These are phyloP conservation scores for Colius striatus DNA, from an alignment of 2,113 vertebrate species.

Conservation along the genomic window DNA sequence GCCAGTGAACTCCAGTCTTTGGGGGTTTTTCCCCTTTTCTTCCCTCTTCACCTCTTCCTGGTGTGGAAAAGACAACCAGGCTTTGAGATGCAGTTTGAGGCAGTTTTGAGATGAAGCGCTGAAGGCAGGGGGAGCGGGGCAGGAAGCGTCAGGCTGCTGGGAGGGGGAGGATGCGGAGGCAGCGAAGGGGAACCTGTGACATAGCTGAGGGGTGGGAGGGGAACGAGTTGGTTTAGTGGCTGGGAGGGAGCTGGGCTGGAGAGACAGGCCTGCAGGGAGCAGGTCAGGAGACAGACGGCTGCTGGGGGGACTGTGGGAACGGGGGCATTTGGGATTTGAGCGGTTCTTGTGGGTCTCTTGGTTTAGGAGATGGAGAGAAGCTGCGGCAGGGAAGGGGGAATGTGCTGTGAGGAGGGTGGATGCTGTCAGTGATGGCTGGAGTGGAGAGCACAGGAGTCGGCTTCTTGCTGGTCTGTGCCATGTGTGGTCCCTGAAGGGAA, in stretches of 20 bases:
- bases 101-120: rapidly evolving
- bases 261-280: background rate
- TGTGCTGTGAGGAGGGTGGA: rapidly evolving
- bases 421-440: background rate
- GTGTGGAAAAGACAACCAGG: background rate
- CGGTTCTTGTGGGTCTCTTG: rapidly evolving
- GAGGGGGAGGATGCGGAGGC: background rate
- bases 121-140: background rate
- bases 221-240: rapidly evolving
- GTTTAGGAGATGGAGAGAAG: background rate
- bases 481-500: background rate
- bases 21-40: rapidly evolving
- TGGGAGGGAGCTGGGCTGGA: background rate
- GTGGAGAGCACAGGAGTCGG: background rate
- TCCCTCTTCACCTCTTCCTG: background rate
- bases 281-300: rapidly evolving
- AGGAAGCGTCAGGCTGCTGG: background rate
- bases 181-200: background rate
- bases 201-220: background rate
- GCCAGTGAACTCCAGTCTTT: background rate
- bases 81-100: background rate
- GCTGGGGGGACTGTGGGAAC: background rate
- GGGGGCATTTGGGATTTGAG: background rate
- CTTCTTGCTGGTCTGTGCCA: background rate
- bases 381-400: background rate